These are phyloP conservation scores for Archivesica marissinica DNA, from an alignment of 1,140 invertebrate genomes.

Conservation along the genomic window DNA sequence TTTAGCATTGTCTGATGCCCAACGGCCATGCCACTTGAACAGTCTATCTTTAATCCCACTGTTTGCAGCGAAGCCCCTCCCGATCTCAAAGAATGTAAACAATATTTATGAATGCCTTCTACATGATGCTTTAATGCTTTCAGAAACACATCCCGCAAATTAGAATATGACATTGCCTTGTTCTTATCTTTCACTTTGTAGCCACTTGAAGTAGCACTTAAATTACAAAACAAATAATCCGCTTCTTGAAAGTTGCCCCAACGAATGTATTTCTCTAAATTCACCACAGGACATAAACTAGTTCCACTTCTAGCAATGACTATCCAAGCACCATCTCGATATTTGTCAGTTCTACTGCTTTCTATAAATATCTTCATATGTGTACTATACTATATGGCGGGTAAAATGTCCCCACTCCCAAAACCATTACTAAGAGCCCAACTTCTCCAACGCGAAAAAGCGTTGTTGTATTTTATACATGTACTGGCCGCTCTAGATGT, in stretches of 20 bases:
- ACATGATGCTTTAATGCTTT: slow-evolving; percentile 6
- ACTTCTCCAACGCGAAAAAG: slow-evolving; percentile 29
- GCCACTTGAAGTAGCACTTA: too few species aligned
- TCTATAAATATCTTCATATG: slow-evolving; percentile 22
- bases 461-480: background rate
- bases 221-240: slow-evolving; percentile 29
- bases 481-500: slow-evolving; percentile 34
- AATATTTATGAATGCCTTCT: slow-evolving; percentile 14
- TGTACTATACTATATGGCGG: slow-evolving; percentile 30
- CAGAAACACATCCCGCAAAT: slow-evolving; percentile 15
- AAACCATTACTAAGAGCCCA: slow-evolving; percentile 42
- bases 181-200: background rate
- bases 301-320: slow-evolving; percentile 41
- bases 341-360: slow-evolving; percentile 47
- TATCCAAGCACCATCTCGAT: slow-evolving; percentile 45
- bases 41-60: slow-evolving; percentile 1
- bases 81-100: slow-evolving; percentile 3
- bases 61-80: slow-evolving; percentile 2
- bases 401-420: slow-evolving; percentile 28
- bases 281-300: slow-evolving; percentile 31
- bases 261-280: slow-evolving; percentile 2
- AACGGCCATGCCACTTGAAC: slow-evolving; percentile 33
- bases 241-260: background rate
- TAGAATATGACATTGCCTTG: slow-evolving; percentile 47
- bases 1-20: slow-evolving; percentile 21